Evolutionary conservation across 2,797 vertebrate genomes (phyloP), one percentile per base, ranked within the genome.

Genomic region (Jordanella pulchra): DNA sequence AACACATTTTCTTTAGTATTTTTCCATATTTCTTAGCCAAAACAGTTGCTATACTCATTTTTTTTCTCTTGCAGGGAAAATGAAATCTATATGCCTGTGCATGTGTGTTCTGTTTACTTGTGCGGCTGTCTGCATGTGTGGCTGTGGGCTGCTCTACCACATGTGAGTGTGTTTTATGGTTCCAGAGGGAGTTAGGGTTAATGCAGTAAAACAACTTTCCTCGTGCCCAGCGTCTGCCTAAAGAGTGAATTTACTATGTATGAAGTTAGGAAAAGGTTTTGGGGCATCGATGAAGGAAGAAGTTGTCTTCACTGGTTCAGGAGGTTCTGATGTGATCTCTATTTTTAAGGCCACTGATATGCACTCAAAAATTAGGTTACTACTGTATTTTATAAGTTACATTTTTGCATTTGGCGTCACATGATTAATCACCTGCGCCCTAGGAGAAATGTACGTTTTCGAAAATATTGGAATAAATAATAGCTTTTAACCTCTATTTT

Each of bases 81-180:
- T 77, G 70, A 78, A 48, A 58, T 66, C 72, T 72, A 66, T 71
- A 60, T 75, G 78, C 69, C 77, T 74, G 54, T 64, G 72, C 61
- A 65, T 73, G 76, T 75, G 80, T 74, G 48, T 76, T 76, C 42
- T 18, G 1, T 79, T 72, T 73, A 81, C 69, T 53, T 72, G 72
- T 81, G 73, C 72, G 77, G 60, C 55, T 51, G 48, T 60, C 65
- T 75, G 68, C 76, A 80, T 83, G 79, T 87, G 81, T 79, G 84
- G 71, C 78, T 81, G 65, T 30, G 73, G 76, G 86, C 75, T 10
- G 69, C 72, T 84, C 79, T 35, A 85, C 90, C 90, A 91, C 89
- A 87, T 90, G 87, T 90, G 88, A 90, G 83, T 69, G 11, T 89
- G 73, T 89, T 93, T 93, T 91, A 93, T 90, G 83, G 80, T 81